phyloP scores from a whole-genome alignment of 2,113 vertebrate genomes.

The Mohoua ochrocephala region DNA sequence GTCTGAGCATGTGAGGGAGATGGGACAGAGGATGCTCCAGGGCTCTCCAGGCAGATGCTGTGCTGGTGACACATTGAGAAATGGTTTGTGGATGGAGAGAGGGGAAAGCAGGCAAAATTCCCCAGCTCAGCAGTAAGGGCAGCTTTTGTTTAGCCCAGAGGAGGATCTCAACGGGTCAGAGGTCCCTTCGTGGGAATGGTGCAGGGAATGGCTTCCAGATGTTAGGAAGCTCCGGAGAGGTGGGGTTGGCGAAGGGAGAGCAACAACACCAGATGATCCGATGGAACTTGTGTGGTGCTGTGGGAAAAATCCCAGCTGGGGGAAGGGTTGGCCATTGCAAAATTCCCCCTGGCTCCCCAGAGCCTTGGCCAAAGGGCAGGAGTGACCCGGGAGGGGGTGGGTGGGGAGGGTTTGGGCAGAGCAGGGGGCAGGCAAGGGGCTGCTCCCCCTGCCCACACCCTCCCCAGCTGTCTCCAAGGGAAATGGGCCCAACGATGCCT shows the following conservation, averaged over 20 bases:
- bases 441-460: background rate
- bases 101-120: background rate
- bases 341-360: background rate
- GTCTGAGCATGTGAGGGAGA: background rate
- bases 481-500: background rate
- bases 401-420: background rate
- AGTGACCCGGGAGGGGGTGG: background rate
- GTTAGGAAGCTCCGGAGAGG: background rate
- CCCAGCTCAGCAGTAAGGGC: background rate
- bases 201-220: constrained; percentile 36
- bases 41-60: background rate
- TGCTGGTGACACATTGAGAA: background rate
- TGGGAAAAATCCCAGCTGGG: background rate
- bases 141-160: background rate
- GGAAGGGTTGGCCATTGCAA: background rate
- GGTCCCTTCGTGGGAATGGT: background rate
- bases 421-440: background rate
- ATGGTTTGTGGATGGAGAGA: background rate
- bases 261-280: background rate
- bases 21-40: background rate
- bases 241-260: background rate
- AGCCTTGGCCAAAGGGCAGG: background rate
- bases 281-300: background rate
- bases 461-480: background rate
- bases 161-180: background rate